phyloP scores from a whole-genome alignment of 2,888 invertebrate genomes.

The Drosophila picticornis region DNA sequence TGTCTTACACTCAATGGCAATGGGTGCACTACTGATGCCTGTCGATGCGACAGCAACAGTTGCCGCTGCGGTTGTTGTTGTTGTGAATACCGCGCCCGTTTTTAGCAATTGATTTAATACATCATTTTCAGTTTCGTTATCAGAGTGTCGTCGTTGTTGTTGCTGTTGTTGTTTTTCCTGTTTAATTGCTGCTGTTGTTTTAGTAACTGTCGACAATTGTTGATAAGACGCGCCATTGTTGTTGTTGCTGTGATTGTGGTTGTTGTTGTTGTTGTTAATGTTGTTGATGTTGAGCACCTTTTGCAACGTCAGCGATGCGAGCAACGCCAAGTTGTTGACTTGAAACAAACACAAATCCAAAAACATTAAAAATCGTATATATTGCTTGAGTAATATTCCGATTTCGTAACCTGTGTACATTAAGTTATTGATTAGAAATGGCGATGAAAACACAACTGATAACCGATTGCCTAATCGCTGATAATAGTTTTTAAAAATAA shows the following conservation, averaged over 20 bases:
- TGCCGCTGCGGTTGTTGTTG: constrained; percentile 37
- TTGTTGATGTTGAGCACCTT: constrained; percentile 81
- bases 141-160: constrained; percentile 58
- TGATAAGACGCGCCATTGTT: constrained; percentile 44
- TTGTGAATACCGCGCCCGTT: constrained; percentile 63
- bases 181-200: background rate
- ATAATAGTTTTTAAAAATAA: background rate
- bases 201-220: constrained; percentile 33
- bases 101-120: constrained; percentile 64
- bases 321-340: constrained; percentile 77
- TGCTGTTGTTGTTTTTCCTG: constrained; percentile 33
- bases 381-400: background rate
- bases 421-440: background rate
- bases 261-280: constrained; percentile 69
- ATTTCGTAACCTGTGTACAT: background rate
- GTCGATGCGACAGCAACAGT: constrained; percentile 30
- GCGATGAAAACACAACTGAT: background rate
- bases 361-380: background rate
- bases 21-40: constrained; percentile 55
- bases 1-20: constrained; percentile 60
- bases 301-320: constrained; percentile 79
- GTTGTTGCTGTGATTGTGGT: constrained; percentile 70
- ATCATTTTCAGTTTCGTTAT: constrained; percentile 65
- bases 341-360: constrained; percentile 44
- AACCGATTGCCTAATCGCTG: background rate